Base-by-base conservation (phyloP, 2,888 invertebrate genomes). In the Eucera pruinosa region DNA sequence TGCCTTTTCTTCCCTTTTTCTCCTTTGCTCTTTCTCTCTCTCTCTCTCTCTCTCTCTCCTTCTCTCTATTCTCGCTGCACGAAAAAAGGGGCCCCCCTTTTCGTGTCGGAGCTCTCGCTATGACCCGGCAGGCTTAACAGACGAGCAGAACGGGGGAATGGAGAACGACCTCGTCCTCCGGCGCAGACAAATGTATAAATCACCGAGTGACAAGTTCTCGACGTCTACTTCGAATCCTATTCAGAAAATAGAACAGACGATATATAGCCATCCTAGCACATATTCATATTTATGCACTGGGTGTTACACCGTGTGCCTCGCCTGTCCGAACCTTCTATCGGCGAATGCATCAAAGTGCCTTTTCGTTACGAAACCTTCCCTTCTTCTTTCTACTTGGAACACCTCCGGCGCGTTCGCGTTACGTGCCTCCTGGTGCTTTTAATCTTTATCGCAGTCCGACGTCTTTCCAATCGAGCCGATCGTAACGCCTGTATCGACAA, bases 111-210 rank as follows among this genome's bases (percentile, higher is more conserved):
- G 5, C 39, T 25, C 39, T 25, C 25, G 57, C 48, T 60, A 36
- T 52, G 47, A 66, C 57, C 60, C 55, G 70, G 43, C 76, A 61
- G 61, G 61, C 52, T 81, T 69, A 68, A 76, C 45, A 73, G 69
- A 71, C 43, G 39, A 65, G 78, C 57, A 73, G 78, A 43, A 33
- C n/a, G n/a, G 73, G 60, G 60, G 73, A 78, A 80, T 81, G 81
- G 77, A 76, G 80, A 81, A 81, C 81, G 82, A 77, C 77, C 83
- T 79, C 83, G 81, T 86, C 83, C 85, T 85, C 83, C 78, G 82
- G 80, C 81, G 69, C 65, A 75, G 66, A 84, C 86, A 83, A 84
- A 88, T 79, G 80, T 85, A 88, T 88, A 88, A 88, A 88, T 88
- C 87, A 87, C 78, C 68, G 80, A 74, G 83, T 82, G 87, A 87